Percentiles rank a stretch among this genome's conserved stretches.
Evolutionary conservation across 1,140 invertebrate species (phyloP).

Genomic region (Cyrtorhinus lividipennis): DNA sequence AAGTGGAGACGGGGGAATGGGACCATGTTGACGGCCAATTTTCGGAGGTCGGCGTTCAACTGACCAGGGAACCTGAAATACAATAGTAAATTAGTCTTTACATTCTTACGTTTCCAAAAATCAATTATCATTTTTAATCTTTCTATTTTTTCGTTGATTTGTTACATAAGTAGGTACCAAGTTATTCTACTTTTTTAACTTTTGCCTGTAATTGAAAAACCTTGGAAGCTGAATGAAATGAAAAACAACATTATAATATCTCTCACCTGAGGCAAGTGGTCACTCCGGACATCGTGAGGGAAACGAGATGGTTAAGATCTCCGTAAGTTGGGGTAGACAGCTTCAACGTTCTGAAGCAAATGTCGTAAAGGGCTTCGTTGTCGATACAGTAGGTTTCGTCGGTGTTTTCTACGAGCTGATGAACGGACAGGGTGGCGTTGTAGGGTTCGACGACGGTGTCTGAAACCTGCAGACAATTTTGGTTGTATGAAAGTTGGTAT

Average conservation of each 20-base stretch:
- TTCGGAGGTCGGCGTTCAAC: slow-evolving; percentile 79
- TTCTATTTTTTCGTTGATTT: too few relatives aligned
- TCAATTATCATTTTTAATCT: too few relatives aligned
- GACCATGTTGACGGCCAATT: slow-evolving; percentile 95
- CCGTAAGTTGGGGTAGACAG: slow-evolving; percentile 76
- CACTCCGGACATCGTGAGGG: slow-evolving; percentile 75
- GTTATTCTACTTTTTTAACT: too few relatives aligned
- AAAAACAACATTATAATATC: too few relatives aligned
- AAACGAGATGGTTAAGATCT: slow-evolving; percentile 69
- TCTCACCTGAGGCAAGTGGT: slow-evolving; percentile 55
- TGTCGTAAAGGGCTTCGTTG: slow-evolving; percentile 84
- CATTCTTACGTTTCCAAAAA: too few relatives aligned
- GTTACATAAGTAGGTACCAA: too few relatives aligned
- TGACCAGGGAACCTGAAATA: slow-evolving; percentile 54
- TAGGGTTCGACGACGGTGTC: slow-evolving; percentile 84
- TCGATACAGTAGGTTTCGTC: slow-evolving; percentile 82
- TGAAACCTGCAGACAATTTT: slow-evolving; percentile 56
- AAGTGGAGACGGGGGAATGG: slow-evolving; percentile 93
- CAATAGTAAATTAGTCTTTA: too few relatives aligned
- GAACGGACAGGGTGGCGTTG: slow-evolving; percentile 77
- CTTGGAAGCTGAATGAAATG: too few relatives aligned
- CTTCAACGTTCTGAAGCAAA: slow-evolving; percentile 82
- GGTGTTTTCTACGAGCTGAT: slow-evolving; percentile 78
- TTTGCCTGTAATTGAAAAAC: too few relatives aligned
- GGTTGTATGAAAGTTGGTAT: too few relatives aligned